Percentiles rank a stretch among this genome's conserved stretches.
Evolutionary conservation across 2,888 invertebrate genomes (phyloP).

Genomic region (Pherbina coryleti): DNA sequence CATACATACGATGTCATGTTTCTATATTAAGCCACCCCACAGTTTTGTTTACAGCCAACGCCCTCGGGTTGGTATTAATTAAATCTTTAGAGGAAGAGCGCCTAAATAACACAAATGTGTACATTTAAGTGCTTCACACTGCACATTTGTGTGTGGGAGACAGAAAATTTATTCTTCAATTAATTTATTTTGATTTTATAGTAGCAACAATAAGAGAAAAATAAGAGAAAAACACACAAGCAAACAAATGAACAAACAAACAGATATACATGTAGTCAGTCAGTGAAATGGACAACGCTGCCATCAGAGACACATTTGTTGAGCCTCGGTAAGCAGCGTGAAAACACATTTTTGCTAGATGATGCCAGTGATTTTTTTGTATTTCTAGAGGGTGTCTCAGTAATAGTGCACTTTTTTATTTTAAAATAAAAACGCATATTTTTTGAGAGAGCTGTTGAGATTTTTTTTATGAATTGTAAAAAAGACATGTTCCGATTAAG

Average conservation of each 20-base stretch:
- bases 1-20: background rate
- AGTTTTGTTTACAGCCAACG: background rate
- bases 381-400: too few species aligned
- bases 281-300: background rate
- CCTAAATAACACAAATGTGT: background rate
- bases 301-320: background rate
- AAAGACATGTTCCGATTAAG: too few species aligned
- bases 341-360: too few species aligned
- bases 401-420: too few species aligned
- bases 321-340: too few species aligned
- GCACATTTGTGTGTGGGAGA: background rate
- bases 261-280: background rate
- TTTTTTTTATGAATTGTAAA: too few species aligned
- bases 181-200: constrained; percentile 58
- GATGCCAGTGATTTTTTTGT: too few species aligned
- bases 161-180: constrained; percentile 57
- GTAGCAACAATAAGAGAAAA: background rate
- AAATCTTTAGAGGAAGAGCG: constrained; percentile 21
- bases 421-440: too few species aligned
- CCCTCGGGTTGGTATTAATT: constrained; percentile 31
- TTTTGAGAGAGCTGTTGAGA: too few species aligned
- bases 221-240: background rate
- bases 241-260: background rate
- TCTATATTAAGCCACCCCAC: background rate
- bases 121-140: background rate